Evolutionary conservation across 2,113 vertebrate genomes (phyloP).

Genomic region (Dasyurus viverrinus): DNA sequence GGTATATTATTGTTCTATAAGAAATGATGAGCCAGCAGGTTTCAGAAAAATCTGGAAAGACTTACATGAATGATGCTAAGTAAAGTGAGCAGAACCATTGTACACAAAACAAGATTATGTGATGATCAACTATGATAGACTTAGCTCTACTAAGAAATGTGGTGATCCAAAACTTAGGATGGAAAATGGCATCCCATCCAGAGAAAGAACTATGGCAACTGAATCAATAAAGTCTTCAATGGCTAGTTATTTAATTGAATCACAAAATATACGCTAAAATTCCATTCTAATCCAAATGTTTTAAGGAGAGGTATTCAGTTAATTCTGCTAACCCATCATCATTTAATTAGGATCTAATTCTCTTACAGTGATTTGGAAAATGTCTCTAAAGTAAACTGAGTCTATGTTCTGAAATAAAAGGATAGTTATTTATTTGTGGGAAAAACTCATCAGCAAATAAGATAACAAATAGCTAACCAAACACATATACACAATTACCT

Average conservation of each 20-base stretch:
- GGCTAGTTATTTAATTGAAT: conserved; percentile 12
- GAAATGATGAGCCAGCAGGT: too few species aligned
- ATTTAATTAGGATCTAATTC: background rate
- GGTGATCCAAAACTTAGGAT: too few species aligned
- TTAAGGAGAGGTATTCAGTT: conserved; percentile 18
- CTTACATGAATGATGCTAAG: too few species aligned
- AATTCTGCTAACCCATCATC: background rate
- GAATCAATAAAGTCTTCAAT: background rate
- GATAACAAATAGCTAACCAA: conserved; percentile 18
- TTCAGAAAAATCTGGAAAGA: too few species aligned
- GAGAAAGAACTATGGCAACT: too few species aligned
- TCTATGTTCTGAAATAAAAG: conserved; percentile 11
- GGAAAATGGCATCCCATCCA: too few species aligned
- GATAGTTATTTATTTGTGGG: background rate
- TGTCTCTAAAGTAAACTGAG: background rate
- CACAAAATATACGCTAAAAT: conserved; percentile 21
- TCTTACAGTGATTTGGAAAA: conserved; percentile 13
- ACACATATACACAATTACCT: background rate
- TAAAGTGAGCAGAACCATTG: too few species aligned
- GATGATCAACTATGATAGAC: too few species aligned
- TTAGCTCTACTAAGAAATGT: too few species aligned
- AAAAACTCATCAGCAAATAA: conserved; percentile 12
- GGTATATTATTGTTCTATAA: too few species aligned
- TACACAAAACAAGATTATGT: too few species aligned
- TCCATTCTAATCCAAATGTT: background rate